Evolutionary conservation across 2,888 invertebrate genomes (phyloP).

Genomic region (Cryptocheilus praepositus): DNA sequence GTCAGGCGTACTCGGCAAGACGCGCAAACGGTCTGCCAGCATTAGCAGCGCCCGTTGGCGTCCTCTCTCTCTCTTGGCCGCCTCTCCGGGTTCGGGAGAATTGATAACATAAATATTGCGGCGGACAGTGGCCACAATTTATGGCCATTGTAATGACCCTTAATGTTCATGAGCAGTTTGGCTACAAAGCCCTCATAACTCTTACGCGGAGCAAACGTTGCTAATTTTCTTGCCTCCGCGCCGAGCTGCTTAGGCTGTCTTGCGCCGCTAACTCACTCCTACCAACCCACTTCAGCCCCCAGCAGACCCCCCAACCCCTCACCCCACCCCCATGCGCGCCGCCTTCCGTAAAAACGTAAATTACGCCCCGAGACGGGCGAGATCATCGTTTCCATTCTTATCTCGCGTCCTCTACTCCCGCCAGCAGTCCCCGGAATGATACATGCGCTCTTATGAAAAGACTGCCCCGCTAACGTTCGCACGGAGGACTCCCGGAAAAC

Average conservation of each 20-base stretch:
- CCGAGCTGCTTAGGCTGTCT: conserved; percentile 42
- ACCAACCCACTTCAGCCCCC: conserved; percentile 17
- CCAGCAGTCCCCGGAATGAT: not conserved
- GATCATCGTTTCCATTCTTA: conserved; percentile 55
- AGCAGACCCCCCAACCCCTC: conserved; percentile 18
- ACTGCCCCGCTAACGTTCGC: too few species aligned
- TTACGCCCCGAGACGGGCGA: conserved; percentile 40
- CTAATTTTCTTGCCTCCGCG: conserved; percentile 60
- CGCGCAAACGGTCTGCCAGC: too few species aligned
- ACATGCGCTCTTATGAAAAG: too few species aligned
- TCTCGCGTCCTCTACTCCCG: conserved; percentile 16
- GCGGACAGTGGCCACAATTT: conserved; percentile 69
- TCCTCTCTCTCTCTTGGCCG: not conserved
- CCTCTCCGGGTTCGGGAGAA: conserved; percentile 50
- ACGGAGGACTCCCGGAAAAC: too few species aligned
- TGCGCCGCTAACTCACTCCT: conserved; percentile 6
- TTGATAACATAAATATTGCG: conserved; percentile 72
- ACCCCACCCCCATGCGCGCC: conserved; percentile 19
- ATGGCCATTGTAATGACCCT: conserved; percentile 73
- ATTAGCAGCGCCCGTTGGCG: conserved; percentile 1
- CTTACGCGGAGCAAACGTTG: conserved; percentile 60
- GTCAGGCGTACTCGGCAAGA: too few species aligned
- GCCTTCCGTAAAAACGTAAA: conserved; percentile 54
- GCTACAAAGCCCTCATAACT: conserved; percentile 68
- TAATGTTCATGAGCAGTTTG: conserved; percentile 73